These are phyloP conservation scores for Hydropsyche tenuis DNA, from an alignment of 1,140 invertebrate species.

Conservation along the genomic window DNA sequence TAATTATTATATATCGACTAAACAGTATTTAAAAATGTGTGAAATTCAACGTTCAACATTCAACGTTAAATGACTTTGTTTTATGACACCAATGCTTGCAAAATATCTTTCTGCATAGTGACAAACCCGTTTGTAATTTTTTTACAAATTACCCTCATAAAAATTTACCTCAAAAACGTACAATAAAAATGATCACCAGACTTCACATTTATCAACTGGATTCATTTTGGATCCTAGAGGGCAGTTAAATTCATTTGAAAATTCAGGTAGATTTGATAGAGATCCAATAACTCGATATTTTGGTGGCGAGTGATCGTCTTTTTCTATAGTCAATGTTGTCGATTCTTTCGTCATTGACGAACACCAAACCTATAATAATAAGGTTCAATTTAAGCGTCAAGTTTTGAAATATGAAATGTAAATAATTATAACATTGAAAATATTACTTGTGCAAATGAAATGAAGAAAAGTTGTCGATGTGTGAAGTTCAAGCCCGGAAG, in stretches of 20 bases:
- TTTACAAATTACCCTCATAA: background rate
- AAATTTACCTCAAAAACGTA: background rate
- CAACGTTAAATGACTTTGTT: background rate
- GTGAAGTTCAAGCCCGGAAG: slow-evolving; percentile 84
- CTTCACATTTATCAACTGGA: slow-evolving; percentile 86
- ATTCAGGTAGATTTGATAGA: slow-evolving; percentile 87
- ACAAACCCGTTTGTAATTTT: slow-evolving; percentile 2
- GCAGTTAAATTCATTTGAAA: slow-evolving; percentile 88
- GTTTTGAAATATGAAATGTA: too few species aligned
- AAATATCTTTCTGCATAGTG: background rate
- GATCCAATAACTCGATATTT: slow-evolving; percentile 87
- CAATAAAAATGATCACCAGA: slow-evolving; percentile 75
- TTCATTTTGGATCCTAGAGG: slow-evolving; percentile 83
- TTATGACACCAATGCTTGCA: background rate
- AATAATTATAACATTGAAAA: background rate
- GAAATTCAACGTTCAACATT: too few species aligned
- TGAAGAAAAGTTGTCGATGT: slow-evolving; percentile 90
- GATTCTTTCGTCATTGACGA: slow-evolving; percentile 81
- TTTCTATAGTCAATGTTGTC: slow-evolving; percentile 79
- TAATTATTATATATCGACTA: background rate
- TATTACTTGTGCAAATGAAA: slow-evolving; percentile 88
- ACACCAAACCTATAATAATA: slow-evolving; percentile 81
- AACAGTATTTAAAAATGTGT: too few species aligned
- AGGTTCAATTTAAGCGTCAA: too few species aligned
- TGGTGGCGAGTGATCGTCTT: slow-evolving; percentile 83